Base-by-base conservation (phyloP, 2,797 vertebrate species). In the Gorsachius magnificus region DNA sequence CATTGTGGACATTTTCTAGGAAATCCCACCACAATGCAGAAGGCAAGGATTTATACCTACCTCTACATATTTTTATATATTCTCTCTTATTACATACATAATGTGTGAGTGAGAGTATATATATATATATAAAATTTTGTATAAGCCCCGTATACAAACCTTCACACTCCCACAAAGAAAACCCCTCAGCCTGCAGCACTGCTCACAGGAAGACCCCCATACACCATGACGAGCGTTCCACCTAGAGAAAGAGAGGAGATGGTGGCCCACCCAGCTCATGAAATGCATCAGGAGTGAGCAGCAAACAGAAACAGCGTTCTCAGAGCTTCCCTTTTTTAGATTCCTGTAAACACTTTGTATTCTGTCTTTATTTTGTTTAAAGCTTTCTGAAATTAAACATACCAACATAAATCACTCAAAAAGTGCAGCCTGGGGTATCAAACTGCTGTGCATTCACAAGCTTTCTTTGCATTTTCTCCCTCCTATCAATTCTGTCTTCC, bases 61-160 rank as follows among this genome's bases (percentile, higher is more conserved):
- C 4, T 74, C 9, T 70, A 2, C 48, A 14, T 17, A 50, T 83
- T 50, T 83, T 77, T 41, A 43, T 33, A 48, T 38, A n/a, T 65
- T 60, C 4, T 36, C 9, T 38, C 28, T 72, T 43, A 4, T 69
- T 53, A 20, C 4, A 24, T 36, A 54, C 0, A 0, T 16, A 61
- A 77, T 11, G 21, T 12, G 2, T 18, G 13, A 48, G 6, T 25
- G 56, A 70, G 14, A n/a, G 57, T 25, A 2, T 20, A 22, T 43
- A 16, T 20, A 22, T 41, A 6, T 16, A 5, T 9, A 18, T 16
- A 70, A 56, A 57, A 35, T 11, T 16, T 57, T 8, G 41, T 8
- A 43, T 21, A 75, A 31, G 5, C 7, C 66, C 26, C 2, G 1
- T 33, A 35, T 31, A 43, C 6, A 16, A 33, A 41, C 5, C 6